Percentiles rank a stretch among this genome's conserved stretches.
Conservation (phyloP, 2,888 invertebrate species). For the Bembecia ichneumoniformis region DNA sequence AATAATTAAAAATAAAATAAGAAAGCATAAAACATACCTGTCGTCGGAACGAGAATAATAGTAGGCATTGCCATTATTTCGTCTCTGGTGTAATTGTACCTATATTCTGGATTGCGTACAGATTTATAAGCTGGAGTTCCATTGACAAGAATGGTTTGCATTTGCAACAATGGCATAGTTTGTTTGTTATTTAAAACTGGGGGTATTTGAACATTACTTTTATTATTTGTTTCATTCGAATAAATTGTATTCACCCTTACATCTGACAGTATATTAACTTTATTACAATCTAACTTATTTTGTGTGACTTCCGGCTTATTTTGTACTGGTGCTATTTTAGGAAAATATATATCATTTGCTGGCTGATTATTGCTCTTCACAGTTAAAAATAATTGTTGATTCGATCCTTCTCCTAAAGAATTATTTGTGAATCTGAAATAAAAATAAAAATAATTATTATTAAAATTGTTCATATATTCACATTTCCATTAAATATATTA, state of each 20-base stretch:
- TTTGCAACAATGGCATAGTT: conserved; percentile 41
- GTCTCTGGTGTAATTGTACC: conserved; percentile 38
- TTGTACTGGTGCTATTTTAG: no score
- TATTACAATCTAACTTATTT: conserved; percentile 32
- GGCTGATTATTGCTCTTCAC: no score
- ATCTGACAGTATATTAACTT: conserved; percentile 56
- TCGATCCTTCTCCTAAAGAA: no score
- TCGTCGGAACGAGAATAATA: conserved; percentile 49
- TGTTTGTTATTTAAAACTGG: conserved; percentile 29
- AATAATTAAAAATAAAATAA: no score
- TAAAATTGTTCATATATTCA: no score
- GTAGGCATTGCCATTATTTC: conserved; percentile 72
- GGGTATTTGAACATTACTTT: conserved; percentile 15
- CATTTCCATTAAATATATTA: no score
- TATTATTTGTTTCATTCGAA: conserved; percentile 16
- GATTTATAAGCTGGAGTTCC: conserved; percentile 50
- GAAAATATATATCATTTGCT: no score
- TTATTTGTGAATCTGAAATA: no score
- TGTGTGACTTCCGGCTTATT: no score
- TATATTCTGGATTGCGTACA: conserved; percentile 12
- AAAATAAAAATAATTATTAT: no score
- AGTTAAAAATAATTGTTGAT: no score
- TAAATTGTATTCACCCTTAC: conserved; percentile 42
- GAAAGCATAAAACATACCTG: conserved; percentile 31
- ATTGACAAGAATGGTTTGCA: conserved; percentile 52